Evolutionary conservation across 2,888 invertebrate genomes (phyloP).

Genomic region (Oxytorus armatus): DNA sequence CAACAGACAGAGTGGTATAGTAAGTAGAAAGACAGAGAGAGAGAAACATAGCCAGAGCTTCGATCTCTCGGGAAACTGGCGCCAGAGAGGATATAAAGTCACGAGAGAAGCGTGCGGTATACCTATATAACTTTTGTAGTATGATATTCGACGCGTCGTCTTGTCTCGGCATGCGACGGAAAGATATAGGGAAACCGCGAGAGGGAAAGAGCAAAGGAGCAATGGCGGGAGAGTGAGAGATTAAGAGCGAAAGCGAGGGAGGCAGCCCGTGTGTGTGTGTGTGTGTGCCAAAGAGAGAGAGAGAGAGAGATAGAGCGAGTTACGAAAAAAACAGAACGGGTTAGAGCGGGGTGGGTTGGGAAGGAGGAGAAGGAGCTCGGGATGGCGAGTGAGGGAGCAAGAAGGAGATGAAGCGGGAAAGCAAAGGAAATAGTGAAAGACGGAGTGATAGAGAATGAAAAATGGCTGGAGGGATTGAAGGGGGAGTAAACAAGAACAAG

Average conservation of each 20-base stretch:
- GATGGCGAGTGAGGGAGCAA: background rate
- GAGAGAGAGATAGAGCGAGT: background rate
- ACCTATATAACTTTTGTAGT: constrained; percentile 12
- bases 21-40: background rate
- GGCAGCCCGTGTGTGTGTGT: background rate
- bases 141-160: constrained; percentile 61
- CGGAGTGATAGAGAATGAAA: background rate
- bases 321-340: background rate
- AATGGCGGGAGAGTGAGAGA: background rate
- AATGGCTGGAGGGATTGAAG: too few species aligned
- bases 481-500: background rate
- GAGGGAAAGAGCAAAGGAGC: background rate
- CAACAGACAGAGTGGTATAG: constrained; percentile 25
- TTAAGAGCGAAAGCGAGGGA: background rate
- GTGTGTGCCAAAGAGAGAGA: background rate
- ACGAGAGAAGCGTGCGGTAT: constrained; percentile 51
- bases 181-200: constrained; percentile 9
- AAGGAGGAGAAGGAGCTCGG: background rate
- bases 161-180: constrained; percentile 34
- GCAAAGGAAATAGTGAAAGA: background rate
- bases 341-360: too few species aligned
- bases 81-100: constrained; percentile 63
- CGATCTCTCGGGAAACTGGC: constrained; percentile 60
- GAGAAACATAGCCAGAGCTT: constrained; percentile 3
- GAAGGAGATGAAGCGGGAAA: background rate